Evolutionary conservation across 2,888 invertebrate species (phyloP), one percentile per base, ranked within the genome.

Genomic region (Auanema freiburgensis): DNA sequence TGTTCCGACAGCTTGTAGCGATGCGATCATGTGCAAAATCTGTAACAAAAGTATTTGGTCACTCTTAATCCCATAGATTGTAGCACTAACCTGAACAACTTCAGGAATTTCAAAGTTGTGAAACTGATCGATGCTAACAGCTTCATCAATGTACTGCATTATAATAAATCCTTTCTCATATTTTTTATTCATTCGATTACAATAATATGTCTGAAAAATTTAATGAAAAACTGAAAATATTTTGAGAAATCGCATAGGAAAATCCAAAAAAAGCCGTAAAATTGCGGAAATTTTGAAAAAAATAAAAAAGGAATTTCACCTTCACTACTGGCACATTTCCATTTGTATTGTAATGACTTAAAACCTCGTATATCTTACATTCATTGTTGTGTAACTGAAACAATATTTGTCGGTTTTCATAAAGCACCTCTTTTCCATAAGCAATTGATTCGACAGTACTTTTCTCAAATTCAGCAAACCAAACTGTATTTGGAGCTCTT

Each of bases 161-260:
- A 62, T 64, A n/a, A 72, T 62, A 24, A 59, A 68, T 24, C 67
- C 72, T 49, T 70, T 72, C 3, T 63, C 61, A 33, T 55, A 41
- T 44, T 67, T 65, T 24, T 68, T 64, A 23, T 50, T 51, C 24
- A 62, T 57, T 41, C 53, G 51, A 24, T 44, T 41, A 24, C 50
- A 14, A 41, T 40, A 41, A 43, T 41, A 62, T 11, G 57, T 49
- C 62, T 62, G 33, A 56, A 61, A 16, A 14, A 16, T 6, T n/a
- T n/a, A n/a, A n/a, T n/a, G n/a, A n/a, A n/a, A n/a, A n/a, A n/a
- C n/a, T n/a, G n/a, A 33, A 33, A 33, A 33, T 33, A 33, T 33
- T 33, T 33, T 33, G 4, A 33, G 4, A 33, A 33, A 33, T 33
- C 8, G 33, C 3, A 8, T 5, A 33, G 8, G 33, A 33, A 33